These are phyloP conservation scores for Cylloceria caligata DNA, from an alignment of 2,888 invertebrate genomes.

Conservation along the genomic window DNA sequence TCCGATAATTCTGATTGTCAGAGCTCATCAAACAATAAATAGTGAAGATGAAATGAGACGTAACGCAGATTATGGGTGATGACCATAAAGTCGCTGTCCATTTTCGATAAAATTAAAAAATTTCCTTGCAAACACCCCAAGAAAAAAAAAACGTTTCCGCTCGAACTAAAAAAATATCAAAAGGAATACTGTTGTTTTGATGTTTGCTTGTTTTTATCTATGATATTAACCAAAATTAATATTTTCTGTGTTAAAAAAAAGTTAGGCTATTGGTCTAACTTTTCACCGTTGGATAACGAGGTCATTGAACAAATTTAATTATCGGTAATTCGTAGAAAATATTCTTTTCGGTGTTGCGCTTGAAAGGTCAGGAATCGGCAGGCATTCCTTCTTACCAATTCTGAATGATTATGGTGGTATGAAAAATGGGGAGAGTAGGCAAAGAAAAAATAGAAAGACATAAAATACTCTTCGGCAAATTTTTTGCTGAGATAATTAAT, in stretches of 20 bases:
- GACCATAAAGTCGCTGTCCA: not conserved
- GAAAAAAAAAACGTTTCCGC: not conserved
- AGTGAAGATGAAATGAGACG: constrained; percentile 43
- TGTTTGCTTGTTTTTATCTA: not conserved
- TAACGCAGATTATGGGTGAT: not conserved
- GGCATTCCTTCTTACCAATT: not conserved
- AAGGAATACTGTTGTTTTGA: not conserved
- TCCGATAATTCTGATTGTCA: constrained; percentile 55
- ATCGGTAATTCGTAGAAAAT: constrained; percentile 5
- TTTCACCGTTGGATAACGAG: constrained; percentile 1
- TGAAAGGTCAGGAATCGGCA: not conserved
- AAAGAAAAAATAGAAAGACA: constrained; percentile 3
- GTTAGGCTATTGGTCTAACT: not conserved
- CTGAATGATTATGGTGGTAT: not conserved
- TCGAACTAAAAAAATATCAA: too few species aligned
- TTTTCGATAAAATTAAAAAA: not conserved
- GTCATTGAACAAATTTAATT: constrained; percentile 2
- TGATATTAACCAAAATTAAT: not conserved
- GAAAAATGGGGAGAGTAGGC: not conserved
- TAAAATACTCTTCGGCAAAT: not conserved
- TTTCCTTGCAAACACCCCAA: too few species aligned
- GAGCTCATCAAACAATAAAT: constrained; percentile 38
- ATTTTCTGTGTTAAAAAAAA: not conserved
- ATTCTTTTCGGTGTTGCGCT: not conserved
- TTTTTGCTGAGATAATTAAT: constrained; percentile 47